Base-by-base conservation (phyloP, 2,888 invertebrate species). In the Nomada ruficornis region DNA sequence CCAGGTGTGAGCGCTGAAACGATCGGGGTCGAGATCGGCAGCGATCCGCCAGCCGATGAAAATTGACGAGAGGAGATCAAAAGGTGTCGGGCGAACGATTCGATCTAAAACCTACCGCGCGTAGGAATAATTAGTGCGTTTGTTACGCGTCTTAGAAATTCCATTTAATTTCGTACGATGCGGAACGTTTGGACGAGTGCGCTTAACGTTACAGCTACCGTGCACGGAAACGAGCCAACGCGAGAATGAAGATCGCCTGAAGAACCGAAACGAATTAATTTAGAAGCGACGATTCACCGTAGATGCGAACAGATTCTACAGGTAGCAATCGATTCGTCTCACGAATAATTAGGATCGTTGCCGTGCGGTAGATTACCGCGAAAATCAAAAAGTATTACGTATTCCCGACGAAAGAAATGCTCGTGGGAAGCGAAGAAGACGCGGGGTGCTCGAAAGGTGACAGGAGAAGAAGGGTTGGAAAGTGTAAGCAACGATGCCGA, bases 61-160 rank as follows among this genome's bases (percentile, higher is more conserved):
- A 47, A 15, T 47, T 15, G 10, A 47, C 47, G 10, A 47, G 47
- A 47, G 13, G 47, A 13, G 2, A 47, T 13, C 13, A 26, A 20
- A 26, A 23, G 57, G 20, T 57, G 11, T 26, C 57, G 57, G 52
- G 80, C 23, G 62, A 50, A 75, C 69, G 74, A 70, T 71, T 50
- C 84, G 82, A 79, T 86, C 77, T 78, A 80, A 54, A 4, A 75
- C 59, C 42, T 64, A 52, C 68, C 70, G 59, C 65, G 70, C 42
- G 64, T 78, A 78, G 68, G 63, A 44, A 62, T 62, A 67, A 79
- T 75, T 74, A 63, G 62, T 71, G 73, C 74, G 78, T 87, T 85
- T 82, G 86, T 90, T 90, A 89, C 86, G 77, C 86, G 86, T 90
- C 90, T 87, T 86, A 88, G 86, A 86, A 85, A 89, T 77, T 82